These are phyloP conservation scores for Brachionus calyciflorus DNA, from an alignment of 1,140 invertebrate genomes.

Conservation along the genomic window DNA sequence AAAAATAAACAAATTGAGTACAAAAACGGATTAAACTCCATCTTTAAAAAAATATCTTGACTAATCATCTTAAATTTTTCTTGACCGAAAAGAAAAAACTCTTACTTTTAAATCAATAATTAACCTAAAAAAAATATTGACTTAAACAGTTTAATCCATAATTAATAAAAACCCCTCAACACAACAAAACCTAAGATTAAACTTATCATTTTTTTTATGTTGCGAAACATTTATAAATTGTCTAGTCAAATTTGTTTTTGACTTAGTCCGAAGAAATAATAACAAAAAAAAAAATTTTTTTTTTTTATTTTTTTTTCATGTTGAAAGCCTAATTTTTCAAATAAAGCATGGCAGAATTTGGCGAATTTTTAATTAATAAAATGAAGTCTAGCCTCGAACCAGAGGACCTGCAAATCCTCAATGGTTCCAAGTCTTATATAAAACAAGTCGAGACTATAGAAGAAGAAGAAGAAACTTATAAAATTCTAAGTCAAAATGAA, in stretches of 20 bases:
- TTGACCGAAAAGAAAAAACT: too few relatives aligned
- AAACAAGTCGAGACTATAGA: constrained; percentile 6
- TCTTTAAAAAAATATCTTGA: too few relatives aligned
- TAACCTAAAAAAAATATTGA: constrained; percentile 21
- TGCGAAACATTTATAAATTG: constrained; percentile 24
- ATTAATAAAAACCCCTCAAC: constrained; percentile 3
- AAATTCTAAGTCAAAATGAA: not conserved
- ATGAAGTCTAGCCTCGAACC: constrained; percentile 31
- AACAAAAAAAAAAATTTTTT: too few relatives aligned
- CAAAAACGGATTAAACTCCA: too few relatives aligned
- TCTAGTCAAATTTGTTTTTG: too few relatives aligned
- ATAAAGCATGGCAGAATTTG: not conserved
- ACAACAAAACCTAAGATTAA: constrained; percentile 13
- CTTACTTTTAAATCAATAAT: too few relatives aligned
- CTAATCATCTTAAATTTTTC: too few relatives aligned
- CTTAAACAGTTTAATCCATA: constrained; percentile 9
- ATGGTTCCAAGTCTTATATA: constrained; percentile 7
- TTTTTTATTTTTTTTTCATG: not conserved
- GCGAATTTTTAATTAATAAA: constrained; percentile 17
- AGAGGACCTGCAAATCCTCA: constrained; percentile 11
- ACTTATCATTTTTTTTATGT: not conserved
- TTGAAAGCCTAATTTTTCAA: not conserved
- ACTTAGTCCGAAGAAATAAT: too few relatives aligned
- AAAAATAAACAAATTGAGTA: too few relatives aligned
- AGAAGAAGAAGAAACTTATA: not conserved